These are phyloP conservation scores for Andrena bucephala DNA, from an alignment of 2,888 invertebrate genomes.

Conservation along the genomic window DNA sequence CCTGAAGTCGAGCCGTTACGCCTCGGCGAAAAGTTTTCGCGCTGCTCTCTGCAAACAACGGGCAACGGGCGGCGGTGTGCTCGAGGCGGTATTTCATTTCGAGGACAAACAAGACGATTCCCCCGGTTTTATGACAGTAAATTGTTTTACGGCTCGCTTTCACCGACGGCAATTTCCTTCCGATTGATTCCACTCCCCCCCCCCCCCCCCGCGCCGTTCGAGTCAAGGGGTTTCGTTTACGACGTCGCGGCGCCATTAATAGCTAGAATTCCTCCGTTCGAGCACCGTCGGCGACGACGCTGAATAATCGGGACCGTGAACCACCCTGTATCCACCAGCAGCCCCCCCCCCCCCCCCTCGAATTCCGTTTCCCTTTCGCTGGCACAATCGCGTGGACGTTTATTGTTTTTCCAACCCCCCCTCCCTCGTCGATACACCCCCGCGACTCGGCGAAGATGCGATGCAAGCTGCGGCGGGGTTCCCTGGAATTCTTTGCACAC, in stretches of 20 bases:
- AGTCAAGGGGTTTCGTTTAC: conserved; percentile 31
- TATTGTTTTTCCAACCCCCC: background rate
- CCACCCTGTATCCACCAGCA: background rate
- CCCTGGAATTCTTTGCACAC: background rate
- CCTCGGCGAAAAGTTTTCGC: background rate
- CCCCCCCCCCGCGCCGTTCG: background rate
- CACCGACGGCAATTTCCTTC: conserved; percentile 18
- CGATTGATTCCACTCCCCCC: conserved; percentile 17
- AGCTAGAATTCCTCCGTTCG: conserved; percentile 29
- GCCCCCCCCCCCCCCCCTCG: background rate
- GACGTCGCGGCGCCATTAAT: conserved; percentile 30
- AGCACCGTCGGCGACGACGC: conserved; percentile 4
- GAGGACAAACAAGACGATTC: conserved; percentile 22
- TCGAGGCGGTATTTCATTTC: background rate
- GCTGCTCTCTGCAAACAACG: conserved; percentile 1
- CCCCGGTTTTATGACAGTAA: conserved; percentile 20
- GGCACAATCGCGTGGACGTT: background rate
- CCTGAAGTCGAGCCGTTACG: background rate
- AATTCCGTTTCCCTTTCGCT: conserved; percentile 13
- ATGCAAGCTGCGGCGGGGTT: background rate
- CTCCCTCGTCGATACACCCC: background rate
- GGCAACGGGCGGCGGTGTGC: background rate
- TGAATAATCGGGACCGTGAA: conserved; percentile 37
- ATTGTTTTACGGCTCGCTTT: conserved; percentile 33
- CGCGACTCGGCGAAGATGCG: background rate